phyloP scores from a whole-genome alignment of 2,113 vertebrate species.

The Coturnix japonica region DNA sequence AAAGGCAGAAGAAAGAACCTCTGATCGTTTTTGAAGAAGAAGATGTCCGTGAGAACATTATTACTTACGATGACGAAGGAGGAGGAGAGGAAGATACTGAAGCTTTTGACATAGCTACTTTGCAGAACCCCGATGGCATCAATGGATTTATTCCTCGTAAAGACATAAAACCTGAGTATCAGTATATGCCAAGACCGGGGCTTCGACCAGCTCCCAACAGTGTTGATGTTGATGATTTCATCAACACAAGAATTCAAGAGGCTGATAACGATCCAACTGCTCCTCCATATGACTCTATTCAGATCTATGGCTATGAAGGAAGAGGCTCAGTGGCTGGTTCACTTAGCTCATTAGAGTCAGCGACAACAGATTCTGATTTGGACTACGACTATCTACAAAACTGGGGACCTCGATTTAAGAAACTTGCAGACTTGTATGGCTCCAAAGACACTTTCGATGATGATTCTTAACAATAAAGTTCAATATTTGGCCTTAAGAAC shows the following conservation, averaged over 20 bases:
- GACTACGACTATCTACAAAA: slow-evolving; percentile 99
- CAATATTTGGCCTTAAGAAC: slow-evolving; percentile 87
- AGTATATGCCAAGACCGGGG: slow-evolving; percentile 88
- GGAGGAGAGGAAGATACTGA: slow-evolving; percentile 97
- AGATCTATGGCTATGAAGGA: slow-evolving; percentile 98
- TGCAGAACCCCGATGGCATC: slow-evolving; percentile 96
- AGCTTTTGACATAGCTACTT: slow-evolving; percentile 96
- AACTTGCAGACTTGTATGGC: slow-evolving; percentile 98
- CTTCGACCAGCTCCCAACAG: slow-evolving; percentile 87
- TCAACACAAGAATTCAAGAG: slow-evolving; percentile 93
- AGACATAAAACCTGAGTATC: slow-evolving; percentile 97
- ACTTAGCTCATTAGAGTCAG: slow-evolving; percentile 95
- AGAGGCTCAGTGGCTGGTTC: slow-evolving; percentile 95
- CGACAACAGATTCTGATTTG: slow-evolving; percentile 97
- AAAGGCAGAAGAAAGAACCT: slow-evolving; percentile 96
- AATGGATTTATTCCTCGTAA: slow-evolving; percentile 96
- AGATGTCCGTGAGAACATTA: slow-evolving; percentile 97
- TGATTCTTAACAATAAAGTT: slow-evolving; percentile 91
- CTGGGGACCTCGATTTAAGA: slow-evolving; percentile 99
- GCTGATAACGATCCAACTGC: slow-evolving; percentile 94
- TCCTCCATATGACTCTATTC: slow-evolving; percentile 98
- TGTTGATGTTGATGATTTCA: slow-evolving; percentile 97
- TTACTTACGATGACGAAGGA: slow-evolving; percentile 97
- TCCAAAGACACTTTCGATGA: slow-evolving; percentile 96
- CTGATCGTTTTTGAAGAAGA: slow-evolving; percentile 97